Conservation (phyloP, 2,797 vertebrate genomes). For the Pteronotus mesoamericanus region DNA sequence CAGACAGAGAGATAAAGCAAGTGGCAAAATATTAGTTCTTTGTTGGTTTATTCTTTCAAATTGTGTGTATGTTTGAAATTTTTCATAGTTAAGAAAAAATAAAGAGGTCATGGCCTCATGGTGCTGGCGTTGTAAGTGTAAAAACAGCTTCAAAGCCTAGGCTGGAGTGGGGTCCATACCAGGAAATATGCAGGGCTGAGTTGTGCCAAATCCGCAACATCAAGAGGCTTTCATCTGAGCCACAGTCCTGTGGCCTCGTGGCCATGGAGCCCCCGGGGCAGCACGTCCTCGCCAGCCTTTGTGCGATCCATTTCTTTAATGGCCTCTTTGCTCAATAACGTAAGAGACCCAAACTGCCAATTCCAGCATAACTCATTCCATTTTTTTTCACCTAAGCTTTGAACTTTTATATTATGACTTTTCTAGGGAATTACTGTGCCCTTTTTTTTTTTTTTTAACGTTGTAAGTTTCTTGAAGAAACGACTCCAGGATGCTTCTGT, state of each 20-base stretch:
- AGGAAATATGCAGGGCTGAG: accelerated
- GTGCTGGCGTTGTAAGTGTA: background rate
- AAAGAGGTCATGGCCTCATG: background rate
- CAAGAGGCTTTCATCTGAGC: background rate
- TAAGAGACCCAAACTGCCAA: background rate
- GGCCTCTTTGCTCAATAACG: background rate
- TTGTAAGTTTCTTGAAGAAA: background rate
- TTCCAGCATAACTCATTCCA: background rate
- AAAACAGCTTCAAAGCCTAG: background rate
- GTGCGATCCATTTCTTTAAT: background rate
- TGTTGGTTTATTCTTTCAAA: background rate
- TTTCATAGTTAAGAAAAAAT: background rate
- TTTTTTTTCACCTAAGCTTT: background rate
- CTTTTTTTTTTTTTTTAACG: background rate
- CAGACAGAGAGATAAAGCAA: background rate
- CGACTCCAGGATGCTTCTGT: background rate
- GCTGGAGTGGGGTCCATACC: background rate
- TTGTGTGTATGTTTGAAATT: background rate
- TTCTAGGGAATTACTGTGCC: background rate
- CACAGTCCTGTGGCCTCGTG: background rate
- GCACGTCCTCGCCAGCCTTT: background rate
- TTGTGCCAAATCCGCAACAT: accelerated
- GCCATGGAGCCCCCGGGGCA: background rate
- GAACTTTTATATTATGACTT: background rate
- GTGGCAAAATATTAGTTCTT: too few relatives aligned